Evolutionary conservation across 2,888 invertebrate genomes (phyloP).

Genomic region (Stenoptilia bipunctidactyla): DNA sequence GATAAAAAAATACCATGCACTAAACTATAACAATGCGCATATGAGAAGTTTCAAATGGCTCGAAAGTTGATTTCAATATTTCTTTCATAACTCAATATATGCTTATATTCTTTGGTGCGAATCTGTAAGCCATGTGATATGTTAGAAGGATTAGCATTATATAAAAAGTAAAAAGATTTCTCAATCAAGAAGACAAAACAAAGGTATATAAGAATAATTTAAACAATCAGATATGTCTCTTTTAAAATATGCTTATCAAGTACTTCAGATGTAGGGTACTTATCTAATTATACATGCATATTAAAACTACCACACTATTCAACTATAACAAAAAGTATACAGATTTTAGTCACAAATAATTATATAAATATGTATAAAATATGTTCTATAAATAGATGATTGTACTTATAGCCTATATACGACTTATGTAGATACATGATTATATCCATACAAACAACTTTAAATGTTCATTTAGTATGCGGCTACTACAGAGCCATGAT

Average conservation of each 20-base stretch:
- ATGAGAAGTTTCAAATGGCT: constrained; percentile 16
- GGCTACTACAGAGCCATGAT: constrained; percentile 20
- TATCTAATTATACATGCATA: neutral
- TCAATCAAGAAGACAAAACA: neutral
- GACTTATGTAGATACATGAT: constrained; percentile 40
- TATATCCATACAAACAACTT: constrained; percentile 45
- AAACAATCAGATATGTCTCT: too few relatives aligned
- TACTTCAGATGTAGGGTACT: too few relatives aligned
- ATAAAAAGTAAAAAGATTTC: neutral
- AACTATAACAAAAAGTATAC: neutral
- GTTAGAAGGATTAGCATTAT: neutral
- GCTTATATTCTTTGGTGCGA: constrained; percentile 65
- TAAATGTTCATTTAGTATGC: constrained; percentile 43
- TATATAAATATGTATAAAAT: constrained; percentile 2
- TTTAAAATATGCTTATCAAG: too few relatives aligned
- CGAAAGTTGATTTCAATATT: constrained; percentile 12
- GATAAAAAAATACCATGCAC: constrained; percentile 5
- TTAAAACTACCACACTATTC: neutral
- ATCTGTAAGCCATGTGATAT: constrained; percentile 38
- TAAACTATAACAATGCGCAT: constrained; percentile 5
- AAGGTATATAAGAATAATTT: neutral
- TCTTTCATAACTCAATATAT: constrained; percentile 36
- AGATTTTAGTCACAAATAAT: neutral
- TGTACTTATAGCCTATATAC: constrained; percentile 35
- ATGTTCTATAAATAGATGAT: constrained; percentile 22